These are phyloP conservation scores for Drosophila novamexicana DNA, from an alignment of 1,140 invertebrate genomes.

Conservation along the genomic window DNA sequence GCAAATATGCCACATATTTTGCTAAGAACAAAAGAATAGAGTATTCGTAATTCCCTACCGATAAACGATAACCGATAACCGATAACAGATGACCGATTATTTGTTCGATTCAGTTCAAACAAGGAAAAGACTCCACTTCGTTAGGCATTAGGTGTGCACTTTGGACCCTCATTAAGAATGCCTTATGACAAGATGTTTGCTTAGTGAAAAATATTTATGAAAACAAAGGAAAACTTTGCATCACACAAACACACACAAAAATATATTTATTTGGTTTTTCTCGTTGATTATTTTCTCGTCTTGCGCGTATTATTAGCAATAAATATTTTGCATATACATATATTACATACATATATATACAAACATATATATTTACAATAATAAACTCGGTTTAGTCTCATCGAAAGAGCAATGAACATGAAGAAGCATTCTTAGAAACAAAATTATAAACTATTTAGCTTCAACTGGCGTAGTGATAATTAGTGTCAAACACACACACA, in stretches of 20 bases:
- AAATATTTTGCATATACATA: conserved; percentile 66
- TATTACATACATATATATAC: conserved; percentile 17
- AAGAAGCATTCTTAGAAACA: conserved; percentile 33
- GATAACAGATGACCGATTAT: conserved; percentile 2
- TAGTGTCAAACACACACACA: conserved; percentile 69
- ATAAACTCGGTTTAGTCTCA: conserved; percentile 62
- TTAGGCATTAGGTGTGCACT: conserved; percentile 19
- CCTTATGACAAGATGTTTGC: conserved; percentile 47
- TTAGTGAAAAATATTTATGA: conserved; percentile 35
- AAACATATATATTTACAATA: conserved; percentile 41
- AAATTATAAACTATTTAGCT: conserved; percentile 65
- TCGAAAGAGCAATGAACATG: conserved; percentile 59
- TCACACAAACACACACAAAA: conserved; percentile 35
- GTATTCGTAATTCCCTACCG: background rate
- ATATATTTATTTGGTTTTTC: conserved; percentile 53
- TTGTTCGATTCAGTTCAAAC: conserved; percentile 3
- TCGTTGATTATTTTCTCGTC: conserved; percentile 33
- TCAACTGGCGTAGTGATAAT: conserved; percentile 82
- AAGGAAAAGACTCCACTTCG: conserved; percentile 20
- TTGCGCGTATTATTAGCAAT: conserved; percentile 78
- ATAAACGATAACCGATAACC: conserved; percentile 1
- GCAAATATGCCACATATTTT: conserved; percentile 30
- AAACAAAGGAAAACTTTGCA: conserved; percentile 5
- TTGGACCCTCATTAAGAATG: conserved; percentile 36
- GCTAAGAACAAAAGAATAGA: background rate